Percentiles rank a stretch among this genome's conserved stretches.
Conservation (phyloP, 2,888 invertebrate genomes). For the Chironomus riparius region DNA sequence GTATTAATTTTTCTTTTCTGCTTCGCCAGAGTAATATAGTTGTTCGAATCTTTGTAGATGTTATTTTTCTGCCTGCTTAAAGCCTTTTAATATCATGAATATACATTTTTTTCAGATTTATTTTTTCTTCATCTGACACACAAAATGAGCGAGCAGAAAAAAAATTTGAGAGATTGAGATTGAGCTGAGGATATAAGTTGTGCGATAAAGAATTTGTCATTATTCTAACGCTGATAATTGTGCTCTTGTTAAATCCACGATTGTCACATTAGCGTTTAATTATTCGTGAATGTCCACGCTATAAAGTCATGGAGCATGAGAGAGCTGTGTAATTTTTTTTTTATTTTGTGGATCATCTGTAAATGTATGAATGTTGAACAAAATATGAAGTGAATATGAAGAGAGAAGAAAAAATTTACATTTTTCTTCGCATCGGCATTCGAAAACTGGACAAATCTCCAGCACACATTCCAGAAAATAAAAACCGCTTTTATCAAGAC, state of each 20-base stretch:
- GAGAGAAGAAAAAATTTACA: constrained; percentile 8
- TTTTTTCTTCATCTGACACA: too few relatives aligned
- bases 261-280: too few relatives aligned
- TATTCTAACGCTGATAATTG: too few relatives aligned
- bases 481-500: background rate
- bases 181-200: background rate
- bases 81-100: too few relatives aligned
- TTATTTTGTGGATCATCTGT: constrained; percentile 4
- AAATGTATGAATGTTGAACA: constrained; percentile 1
- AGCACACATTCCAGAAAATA: constrained; percentile 23
- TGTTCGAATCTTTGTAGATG: background rate
- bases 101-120: too few relatives aligned
- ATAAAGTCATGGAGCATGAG: background rate
- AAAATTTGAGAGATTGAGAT: too few relatives aligned
- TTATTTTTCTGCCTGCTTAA: background rate
- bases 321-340: background rate
- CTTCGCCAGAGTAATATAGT: background rate
- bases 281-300: too few relatives aligned
- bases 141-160: too few relatives aligned
- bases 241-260: too few relatives aligned
- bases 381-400: background rate
- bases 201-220: background rate
- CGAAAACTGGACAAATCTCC: constrained; percentile 20
- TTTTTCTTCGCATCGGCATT: constrained; percentile 12
- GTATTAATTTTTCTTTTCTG: background rate